Conservation (phyloP, 2,797 vertebrate genomes). For the Hypotaenidia philippensis region DNA sequence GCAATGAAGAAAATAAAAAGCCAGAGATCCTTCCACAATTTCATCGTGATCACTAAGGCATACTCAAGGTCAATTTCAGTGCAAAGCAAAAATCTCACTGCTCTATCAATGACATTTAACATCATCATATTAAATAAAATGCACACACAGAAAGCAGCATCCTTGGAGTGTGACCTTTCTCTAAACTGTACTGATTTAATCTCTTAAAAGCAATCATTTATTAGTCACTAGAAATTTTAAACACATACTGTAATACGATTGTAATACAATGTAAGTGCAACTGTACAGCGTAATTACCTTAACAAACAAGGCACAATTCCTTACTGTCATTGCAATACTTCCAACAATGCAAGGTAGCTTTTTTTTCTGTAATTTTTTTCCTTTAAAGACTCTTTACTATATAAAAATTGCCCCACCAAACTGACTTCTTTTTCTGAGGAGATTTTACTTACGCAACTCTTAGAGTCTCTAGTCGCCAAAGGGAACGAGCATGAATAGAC, state of each 20-base stretch:
- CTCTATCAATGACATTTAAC: background rate
- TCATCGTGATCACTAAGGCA: background rate
- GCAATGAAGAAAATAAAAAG: background rate
- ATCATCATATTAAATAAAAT: background rate
- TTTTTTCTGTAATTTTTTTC: background rate
- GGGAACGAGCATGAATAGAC: conserved; percentile 92
- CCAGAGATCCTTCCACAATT: background rate
- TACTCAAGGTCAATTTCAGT: background rate
- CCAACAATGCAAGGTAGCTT: background rate
- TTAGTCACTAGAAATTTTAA: background rate
- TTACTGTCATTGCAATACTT: background rate
- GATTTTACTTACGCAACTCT: conserved; percentile 91
- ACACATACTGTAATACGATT: background rate
- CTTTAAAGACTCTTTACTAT: background rate
- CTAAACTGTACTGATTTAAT: background rate
- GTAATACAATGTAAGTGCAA: background rate
- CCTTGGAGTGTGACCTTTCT: background rate
- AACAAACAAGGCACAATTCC: background rate
- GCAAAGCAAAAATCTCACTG: background rate
- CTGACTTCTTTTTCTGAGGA: background rate
- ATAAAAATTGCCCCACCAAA: background rate
- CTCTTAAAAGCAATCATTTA: background rate
- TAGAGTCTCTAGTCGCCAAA: conserved; percentile 95
- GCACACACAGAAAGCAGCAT: background rate
- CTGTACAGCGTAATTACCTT: background rate